These are phyloP conservation scores for Lytechinus pictus DNA, from an alignment of 35 echinoderm and acorn worm genomes.

Conservation along the genomic window DNA sequence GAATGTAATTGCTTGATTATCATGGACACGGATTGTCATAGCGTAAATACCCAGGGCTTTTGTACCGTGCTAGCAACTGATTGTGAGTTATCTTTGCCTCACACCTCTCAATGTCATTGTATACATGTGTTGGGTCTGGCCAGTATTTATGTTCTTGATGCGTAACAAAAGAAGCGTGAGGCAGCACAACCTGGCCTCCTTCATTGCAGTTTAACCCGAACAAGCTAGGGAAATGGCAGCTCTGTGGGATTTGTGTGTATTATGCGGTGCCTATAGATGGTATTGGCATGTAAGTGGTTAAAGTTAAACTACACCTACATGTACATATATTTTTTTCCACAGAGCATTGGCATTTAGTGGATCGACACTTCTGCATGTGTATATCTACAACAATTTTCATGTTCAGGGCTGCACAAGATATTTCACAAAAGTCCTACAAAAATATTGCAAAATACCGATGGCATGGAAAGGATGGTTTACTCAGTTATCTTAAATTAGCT, in stretches of 20 bases:
- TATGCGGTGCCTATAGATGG: too few relatives aligned
- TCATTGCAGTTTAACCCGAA: neutral
- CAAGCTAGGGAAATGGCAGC: too few relatives aligned
- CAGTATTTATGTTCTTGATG: neutral
- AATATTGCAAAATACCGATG: too few relatives aligned
- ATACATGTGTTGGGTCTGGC: neutral
- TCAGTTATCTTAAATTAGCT: too few relatives aligned
- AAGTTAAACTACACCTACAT: neutral
- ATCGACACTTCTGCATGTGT: neutral
- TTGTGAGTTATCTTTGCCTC: neutral
- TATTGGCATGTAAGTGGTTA: neutral
- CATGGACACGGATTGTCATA: neutral
- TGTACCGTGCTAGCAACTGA: neutral
- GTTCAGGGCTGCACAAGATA: too few relatives aligned
- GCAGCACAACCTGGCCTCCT: neutral
- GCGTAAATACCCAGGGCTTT: neutral
- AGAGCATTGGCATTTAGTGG: neutral
- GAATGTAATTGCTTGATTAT: neutral
- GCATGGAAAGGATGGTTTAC: too few relatives aligned
- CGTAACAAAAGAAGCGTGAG: neutral
- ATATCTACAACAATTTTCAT: neutral
- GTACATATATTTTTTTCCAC: neutral
- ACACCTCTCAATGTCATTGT: constrained; percentile 22
- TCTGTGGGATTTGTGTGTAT: too few relatives aligned
- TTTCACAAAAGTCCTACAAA: too few relatives aligned